These are phyloP conservation scores for Metellina segmentata DNA, from an alignment of 2,888 invertebrate species.

Conservation along the genomic window DNA sequence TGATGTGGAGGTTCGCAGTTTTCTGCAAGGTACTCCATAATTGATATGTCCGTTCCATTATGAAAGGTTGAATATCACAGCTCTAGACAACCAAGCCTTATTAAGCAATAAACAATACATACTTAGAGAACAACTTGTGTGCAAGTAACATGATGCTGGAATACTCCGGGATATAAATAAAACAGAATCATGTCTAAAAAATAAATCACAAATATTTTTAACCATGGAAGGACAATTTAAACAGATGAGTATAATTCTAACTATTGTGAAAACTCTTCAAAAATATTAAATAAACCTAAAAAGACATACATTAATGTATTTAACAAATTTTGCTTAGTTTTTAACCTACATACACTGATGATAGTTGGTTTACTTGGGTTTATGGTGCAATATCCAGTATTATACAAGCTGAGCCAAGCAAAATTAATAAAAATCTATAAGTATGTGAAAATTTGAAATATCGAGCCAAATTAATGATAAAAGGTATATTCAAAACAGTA, in stretches of 20 bases:
- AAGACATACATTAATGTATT: neutral
- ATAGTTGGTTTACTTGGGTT: no score
- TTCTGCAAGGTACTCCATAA: no score
- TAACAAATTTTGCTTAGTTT: neutral
- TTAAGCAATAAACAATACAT: conserved; percentile 1
- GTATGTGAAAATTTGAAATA: no score
- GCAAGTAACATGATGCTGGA: conserved; percentile 49
- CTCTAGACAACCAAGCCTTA: neutral
- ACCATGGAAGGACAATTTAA: neutral
- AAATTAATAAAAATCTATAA: no score
- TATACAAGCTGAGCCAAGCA: no score
- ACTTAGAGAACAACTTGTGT: conserved; percentile 68
- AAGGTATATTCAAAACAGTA: no score
- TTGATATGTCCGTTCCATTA: no score
- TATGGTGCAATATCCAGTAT: no score
- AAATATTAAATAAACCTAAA: neutral
- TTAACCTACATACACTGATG: neutral
- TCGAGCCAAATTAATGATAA: no score
- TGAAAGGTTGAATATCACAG: no score
- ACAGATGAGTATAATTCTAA: neutral
- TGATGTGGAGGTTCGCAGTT: no score
- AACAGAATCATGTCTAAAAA: neutral
- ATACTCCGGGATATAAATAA: conserved; percentile 1
- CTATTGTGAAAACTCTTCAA: neutral
- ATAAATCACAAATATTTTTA: neutral